Evolutionary conservation across 1,140 invertebrate species (phyloP), one percentile per base, ranked within the genome.

Genomic region (Drosophila bipectinata): DNA sequence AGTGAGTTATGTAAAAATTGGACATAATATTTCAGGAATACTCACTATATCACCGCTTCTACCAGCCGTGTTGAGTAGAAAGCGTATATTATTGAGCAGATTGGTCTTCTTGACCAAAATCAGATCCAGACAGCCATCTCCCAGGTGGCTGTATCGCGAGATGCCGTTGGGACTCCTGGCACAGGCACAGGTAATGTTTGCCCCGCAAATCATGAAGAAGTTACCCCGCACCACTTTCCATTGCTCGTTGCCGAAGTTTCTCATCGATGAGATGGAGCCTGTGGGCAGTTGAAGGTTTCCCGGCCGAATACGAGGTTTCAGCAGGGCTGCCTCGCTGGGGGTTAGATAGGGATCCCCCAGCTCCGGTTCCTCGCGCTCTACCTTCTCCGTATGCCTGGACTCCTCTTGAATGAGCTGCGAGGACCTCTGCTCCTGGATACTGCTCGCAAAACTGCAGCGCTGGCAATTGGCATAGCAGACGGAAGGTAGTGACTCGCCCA

Each of bases 121-220:
- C 55, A 98, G 92, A 91, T 98, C 96, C 47, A 96, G 92, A 87
- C 94, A 96, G 14, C 97, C 97, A 91, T 97, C 96, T 1, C 96
- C 96, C 6, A 97, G 92, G 91, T 98, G 97, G 92, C 96, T 95
- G 62, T 94, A 94, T 0, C 96, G 96, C 55, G 95, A 95, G 72
- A 97, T 94, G 60, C 97, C 97, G 79, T 95, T 94, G 1, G 96
- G 96, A 82, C 94, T 95, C 55, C 95, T 94, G 8, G 92, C 92
- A 90, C 96, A 97, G 0, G 95, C 94, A 91, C 96, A 97, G n/a
- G 95, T 95, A n/a, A 96, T 94, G 76, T 96, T 96, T 2, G 95
- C 95, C 26, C 95, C 94, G 78, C 95, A 96, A 3, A 97, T 94
- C 93, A 96, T 96, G 67, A 96, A 95, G 92, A 96, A 97, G 85